phyloP scores from a whole-genome alignment of 2,797 vertebrate species.

The Sebastes vulpes region DNA sequence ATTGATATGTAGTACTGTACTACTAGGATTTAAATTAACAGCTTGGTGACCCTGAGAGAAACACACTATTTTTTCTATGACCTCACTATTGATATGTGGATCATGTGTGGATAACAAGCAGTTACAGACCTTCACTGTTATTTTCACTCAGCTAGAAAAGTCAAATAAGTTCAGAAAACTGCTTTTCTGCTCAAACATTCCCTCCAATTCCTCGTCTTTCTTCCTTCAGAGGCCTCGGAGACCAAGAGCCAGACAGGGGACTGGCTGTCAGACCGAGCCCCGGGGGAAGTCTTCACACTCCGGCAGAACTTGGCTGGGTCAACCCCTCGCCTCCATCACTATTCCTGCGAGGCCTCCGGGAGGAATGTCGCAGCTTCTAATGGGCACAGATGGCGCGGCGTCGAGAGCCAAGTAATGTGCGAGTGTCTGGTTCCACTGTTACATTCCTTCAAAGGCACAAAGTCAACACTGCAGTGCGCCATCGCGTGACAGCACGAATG shows the following conservation, averaged over 20 bases:
- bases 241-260: constrained; percentile 44
- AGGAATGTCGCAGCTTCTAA: constrained; percentile 73
- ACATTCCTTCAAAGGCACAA: constrained; percentile 49
- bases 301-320: constrained; percentile 51
- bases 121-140: neutral
- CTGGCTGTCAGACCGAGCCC: constrained; percentile 33
- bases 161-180: constrained; percentile 1
- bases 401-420: constrained; percentile 63
- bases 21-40: too few species aligned
- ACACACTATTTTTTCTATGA: too few species aligned
- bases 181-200: neutral
- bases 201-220: neutral
- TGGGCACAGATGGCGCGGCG: constrained; percentile 73
- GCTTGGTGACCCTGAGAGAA: too few species aligned
- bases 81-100: too few species aligned
- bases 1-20: too few species aligned
- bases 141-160: neutral
- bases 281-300: constrained; percentile 35
- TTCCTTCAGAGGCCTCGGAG: constrained; percentile 3
- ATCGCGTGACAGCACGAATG: constrained; percentile 10
- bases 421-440: constrained; percentile 43
- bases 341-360: constrained; percentile 44
- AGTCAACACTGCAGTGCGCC: constrained; percentile 21
- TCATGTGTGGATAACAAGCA: neutral
- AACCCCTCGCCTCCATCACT: constrained; percentile 17